Conservation (phyloP, 2,113 vertebrate species). For the Paratilapia polleni region DNA sequence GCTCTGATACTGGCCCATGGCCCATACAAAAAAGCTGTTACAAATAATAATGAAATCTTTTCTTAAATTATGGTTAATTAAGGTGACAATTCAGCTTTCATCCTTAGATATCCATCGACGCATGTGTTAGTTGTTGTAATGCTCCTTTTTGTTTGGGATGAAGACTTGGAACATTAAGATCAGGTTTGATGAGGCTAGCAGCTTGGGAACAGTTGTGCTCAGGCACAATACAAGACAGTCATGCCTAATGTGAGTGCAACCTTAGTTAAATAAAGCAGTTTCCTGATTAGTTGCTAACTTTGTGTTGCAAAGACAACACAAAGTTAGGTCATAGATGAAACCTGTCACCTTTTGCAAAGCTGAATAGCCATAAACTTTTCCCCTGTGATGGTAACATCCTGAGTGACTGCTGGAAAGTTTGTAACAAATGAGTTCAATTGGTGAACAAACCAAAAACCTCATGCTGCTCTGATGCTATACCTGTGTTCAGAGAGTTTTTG, state of each 20-base stretch:
- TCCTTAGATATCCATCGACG: too few species aligned
- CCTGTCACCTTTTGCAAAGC: neutral
- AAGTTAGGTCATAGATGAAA: neutral
- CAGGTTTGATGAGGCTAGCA: rapidly evolving
- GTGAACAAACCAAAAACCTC: neutral
- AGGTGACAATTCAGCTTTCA: too few species aligned
- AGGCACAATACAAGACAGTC: too few species aligned
- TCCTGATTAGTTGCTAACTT: neutral
- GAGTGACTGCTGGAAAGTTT: neutral
- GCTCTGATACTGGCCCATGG: too few species aligned
- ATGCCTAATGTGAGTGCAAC: neutral
- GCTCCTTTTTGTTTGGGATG: too few species aligned
- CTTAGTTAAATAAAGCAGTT: neutral
- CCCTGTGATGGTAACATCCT: neutral
- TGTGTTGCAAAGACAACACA: neutral
- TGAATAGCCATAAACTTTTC: neutral
- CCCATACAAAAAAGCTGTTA: too few species aligned
- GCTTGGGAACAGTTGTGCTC: neutral
- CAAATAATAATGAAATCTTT: too few species aligned
- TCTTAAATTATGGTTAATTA: too few species aligned
- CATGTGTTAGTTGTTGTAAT: too few species aligned
- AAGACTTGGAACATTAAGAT: too few species aligned
- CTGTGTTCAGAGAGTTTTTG: neutral
- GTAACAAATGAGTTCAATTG: neutral
- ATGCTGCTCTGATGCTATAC: too few species aligned